Base-by-base conservation (phyloP, 1,140 invertebrate species). In the Bombus impatiens region DNA sequence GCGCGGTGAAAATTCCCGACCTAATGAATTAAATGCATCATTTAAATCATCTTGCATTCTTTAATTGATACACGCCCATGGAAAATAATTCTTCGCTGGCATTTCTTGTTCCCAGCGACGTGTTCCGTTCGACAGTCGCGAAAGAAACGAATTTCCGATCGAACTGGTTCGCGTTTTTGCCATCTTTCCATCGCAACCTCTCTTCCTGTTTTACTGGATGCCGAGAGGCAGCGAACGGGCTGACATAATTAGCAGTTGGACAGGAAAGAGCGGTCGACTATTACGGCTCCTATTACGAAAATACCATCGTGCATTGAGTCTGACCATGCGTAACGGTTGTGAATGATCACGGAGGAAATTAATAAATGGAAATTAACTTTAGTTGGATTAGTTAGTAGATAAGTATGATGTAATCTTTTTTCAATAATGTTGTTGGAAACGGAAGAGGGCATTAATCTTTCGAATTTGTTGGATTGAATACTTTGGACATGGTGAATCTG, bases 151-250 rank as follows among this genome's bases (percentile, higher is more conserved):
- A 78, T 79, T 71, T 59, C 65, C 4, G 37, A 79, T 84, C 47
- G 65, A 70, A 84, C 82, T 59, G 76, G 82, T 84, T 84, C 67
- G 3, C 9, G 25, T 59, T 84, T 84, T 79, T 71, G 0, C n/a
- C 28, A 62, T 59, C 37, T n/a, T 28, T 12, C 13, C 18, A 32
- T 22, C 47, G n/a, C 47, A 71, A n/a, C 62, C 28, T 70, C 78
- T 78, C 82, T 84, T 78, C 75, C 75, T 78, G 82, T 57, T 78
- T 57, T 44, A 40, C 53, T n/a, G 25, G 67, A 25, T 40, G 44
- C 35, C 40, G n/a, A 2, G 10, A 44, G 53, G 70, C n/a, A 28
- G 68, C n/a, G 5, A 40, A 47, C 47, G 10, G 44, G n/a, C 44
- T 42, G 75, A 71, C 75, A 70, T 84, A 84, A 84, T 84, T 84